Conservation (phyloP, 2,113 vertebrate genomes). For the Tyto alba region DNA sequence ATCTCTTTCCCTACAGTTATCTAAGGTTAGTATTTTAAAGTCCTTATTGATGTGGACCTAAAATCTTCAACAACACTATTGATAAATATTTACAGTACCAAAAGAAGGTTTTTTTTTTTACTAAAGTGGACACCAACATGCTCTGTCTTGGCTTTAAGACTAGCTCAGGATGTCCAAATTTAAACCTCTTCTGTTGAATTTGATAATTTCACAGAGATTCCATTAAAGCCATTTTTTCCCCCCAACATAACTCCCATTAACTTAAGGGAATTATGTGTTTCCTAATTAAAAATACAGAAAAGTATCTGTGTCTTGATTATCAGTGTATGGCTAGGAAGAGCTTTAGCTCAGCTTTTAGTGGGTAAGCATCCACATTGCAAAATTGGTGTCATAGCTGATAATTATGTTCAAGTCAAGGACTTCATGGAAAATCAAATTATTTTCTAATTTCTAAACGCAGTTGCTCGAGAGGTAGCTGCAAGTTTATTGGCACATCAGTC, state of each 20-base stretch:
- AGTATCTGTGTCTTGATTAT: background rate
- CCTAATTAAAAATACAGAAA: background rate
- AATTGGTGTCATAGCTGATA: background rate
- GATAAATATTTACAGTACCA: background rate
- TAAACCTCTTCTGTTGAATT: background rate
- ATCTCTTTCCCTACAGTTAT: background rate
- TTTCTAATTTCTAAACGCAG: background rate
- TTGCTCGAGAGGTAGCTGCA: background rate
- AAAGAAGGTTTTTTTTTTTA: background rate
- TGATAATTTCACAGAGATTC: background rate
- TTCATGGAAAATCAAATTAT: background rate
- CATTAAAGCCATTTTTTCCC: background rate
- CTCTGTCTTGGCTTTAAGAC: background rate
- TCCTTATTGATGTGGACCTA: background rate
- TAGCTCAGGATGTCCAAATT: background rate
- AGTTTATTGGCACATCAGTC: background rate
- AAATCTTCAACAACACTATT: background rate
- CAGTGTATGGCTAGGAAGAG: background rate
- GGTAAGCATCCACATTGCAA: background rate
- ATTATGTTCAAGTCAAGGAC: background rate
- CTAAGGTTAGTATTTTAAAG: background rate
- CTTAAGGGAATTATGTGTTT: background rate
- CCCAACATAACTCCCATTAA: background rate
- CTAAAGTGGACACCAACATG: rapidly evolving
- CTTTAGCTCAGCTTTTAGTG: background rate